phyloP scores from a whole-genome alignment of 23 tunicate genomes.

The Halocynthia aurantium region DNA sequence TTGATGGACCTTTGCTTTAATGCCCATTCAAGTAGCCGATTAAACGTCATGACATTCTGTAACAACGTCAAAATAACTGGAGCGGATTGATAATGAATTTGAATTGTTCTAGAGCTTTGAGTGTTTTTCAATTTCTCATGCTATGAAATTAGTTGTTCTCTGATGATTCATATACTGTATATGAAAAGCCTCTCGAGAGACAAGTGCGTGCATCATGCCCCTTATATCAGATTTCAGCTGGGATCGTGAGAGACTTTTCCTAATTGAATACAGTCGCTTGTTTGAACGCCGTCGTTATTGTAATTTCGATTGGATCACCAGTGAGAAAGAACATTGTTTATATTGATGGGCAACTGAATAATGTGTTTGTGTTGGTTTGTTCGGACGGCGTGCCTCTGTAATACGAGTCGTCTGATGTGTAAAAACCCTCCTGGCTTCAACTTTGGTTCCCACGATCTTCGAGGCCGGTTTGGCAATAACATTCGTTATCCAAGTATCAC shows the following conservation, averaged over 20 bases:
- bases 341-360: slow-evolving; percentile 2
- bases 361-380: slow-evolving; percentile 15
- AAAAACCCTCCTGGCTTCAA: not conserved
- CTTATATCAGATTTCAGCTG: not conserved
- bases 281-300: slow-evolving; percentile 6
- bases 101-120: no score
- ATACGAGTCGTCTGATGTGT: not conserved
- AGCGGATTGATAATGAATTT: no score
- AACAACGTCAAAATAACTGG: no score
- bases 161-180: no score
- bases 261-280: not conserved
- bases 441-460: slow-evolving; percentile 3
- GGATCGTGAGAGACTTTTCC: slow-evolving; percentile 1
- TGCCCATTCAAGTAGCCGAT: no score
- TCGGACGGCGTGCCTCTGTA: slow-evolving; percentile 20
- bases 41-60: no score
- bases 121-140: no score
- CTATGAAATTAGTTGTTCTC: no score
- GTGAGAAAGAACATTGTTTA: slow-evolving; percentile 15
- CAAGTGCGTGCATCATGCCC: slow-evolving; percentile 1
- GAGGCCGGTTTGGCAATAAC: no score
- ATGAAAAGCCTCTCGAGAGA: not conserved
- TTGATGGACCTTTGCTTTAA: no score
- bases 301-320: not conserved
- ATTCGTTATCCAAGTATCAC: no score